A percentile compares a stretch with the other conserved stretches of the same genome.
These are phyloP conservation scores for Tubiluchus corallicola DNA, from an alignment of 2,888 invertebrate species.

Conservation along the genomic window DNA sequence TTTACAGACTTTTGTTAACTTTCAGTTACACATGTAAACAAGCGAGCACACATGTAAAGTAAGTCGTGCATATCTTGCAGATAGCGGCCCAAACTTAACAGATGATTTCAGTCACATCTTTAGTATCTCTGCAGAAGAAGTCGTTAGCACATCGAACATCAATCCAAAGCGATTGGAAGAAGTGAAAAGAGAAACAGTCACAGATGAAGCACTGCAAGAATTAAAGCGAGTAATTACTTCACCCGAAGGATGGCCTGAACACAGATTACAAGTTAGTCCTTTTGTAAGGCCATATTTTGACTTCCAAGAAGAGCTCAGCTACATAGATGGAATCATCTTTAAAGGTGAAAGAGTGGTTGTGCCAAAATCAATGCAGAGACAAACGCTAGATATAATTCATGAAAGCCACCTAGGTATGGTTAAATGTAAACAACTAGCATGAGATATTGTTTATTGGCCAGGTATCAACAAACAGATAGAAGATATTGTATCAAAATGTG, in stretches of 20 bases:
- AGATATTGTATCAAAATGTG: neutral
- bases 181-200: neutral
- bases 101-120: neutral
- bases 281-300: conserved; percentile 6
- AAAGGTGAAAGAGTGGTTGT: conserved; percentile 8
- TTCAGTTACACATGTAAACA: too few relatives aligned
- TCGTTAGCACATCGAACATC: neutral
- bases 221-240: neutral
- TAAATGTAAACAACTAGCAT: conserved; percentile 7
- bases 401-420: conserved; percentile 8
- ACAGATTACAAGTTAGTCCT: neutral
- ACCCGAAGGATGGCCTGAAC: conserved; percentile 9
- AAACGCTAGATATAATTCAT: conserved; percentile 10
- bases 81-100: neutral
- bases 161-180: neutral
- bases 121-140: neutral
- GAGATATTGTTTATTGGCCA: conserved; percentile 9
- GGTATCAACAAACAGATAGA: conserved; percentile 5
- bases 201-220: neutral
- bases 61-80: too few relatives aligned
- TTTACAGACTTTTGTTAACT: too few relatives aligned
- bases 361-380: conserved; percentile 8
- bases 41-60: too few relatives aligned
- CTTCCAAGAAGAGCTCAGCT: conserved; percentile 1
- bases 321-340: conserved; percentile 9